Evolutionary conservation across 2,113 vertebrate species (phyloP).

Genomic region (Phycodurus eques): DNA sequence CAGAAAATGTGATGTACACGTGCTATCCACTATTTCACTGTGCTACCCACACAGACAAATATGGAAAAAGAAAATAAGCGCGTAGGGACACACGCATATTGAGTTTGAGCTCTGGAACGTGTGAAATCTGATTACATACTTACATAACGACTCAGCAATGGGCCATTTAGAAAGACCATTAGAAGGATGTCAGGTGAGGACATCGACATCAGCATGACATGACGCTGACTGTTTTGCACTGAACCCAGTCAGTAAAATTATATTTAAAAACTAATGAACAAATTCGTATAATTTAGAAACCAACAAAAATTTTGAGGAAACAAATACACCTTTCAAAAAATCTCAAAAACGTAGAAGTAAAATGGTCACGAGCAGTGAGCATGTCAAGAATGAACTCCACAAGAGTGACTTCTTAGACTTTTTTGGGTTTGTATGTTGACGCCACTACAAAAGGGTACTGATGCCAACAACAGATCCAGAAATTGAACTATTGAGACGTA

Average conservation of each 20-base stretch:
- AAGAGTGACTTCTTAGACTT: no score
- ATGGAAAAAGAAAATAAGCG: constrained; percentile 5
- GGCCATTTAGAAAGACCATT: constrained; percentile 53
- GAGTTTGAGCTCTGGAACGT: constrained; percentile 53
- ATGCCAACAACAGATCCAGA: no score
- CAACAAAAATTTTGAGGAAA: no score
- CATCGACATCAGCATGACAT: constrained; percentile 24
- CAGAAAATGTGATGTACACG: background rate
- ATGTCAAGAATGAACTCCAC: no score
- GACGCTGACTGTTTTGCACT: constrained; percentile 8
- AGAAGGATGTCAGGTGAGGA: constrained; percentile 34
- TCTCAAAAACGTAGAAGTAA: no score
- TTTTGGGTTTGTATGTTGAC: no score
- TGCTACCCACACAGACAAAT: background rate
- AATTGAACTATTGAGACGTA: no score
- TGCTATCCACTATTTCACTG: background rate
- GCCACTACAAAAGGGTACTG: no score
- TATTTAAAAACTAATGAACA: background rate
- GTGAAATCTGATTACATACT: constrained; percentile 67
- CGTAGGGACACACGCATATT: constrained; percentile 36
- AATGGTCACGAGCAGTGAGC: no score
- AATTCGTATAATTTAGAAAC: no score
- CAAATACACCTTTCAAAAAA: no score
- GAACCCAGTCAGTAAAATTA: background rate
- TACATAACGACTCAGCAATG: constrained; percentile 59